phyloP scores from a whole-genome alignment of 2,113 vertebrate species.

The Lepisosteus oculatus region DNA sequence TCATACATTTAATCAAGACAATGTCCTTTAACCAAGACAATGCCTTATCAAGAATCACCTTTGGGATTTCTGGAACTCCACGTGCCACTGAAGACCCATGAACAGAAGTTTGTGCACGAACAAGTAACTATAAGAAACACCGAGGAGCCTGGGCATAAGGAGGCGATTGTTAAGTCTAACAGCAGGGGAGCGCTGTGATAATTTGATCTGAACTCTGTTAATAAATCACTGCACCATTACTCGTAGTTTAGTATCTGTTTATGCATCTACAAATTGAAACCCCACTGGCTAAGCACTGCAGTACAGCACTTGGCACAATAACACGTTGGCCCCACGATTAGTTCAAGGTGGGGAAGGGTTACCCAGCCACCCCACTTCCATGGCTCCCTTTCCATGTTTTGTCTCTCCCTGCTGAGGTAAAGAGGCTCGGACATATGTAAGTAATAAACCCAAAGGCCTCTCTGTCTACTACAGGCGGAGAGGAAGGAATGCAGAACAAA shows the following conservation, averaged over 20 bases:
- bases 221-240: conserved; percentile 93
- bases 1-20: conserved; percentile 58
- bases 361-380: conserved; percentile 78
- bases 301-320: conserved; percentile 70
- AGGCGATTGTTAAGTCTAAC: conserved; percentile 84
- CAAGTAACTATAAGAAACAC: conserved; percentile 83
- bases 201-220: conserved; percentile 96
- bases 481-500: conserved; percentile 98
- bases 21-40: neutral
- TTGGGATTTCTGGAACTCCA: too few relatives aligned
- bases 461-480: conserved; percentile 85
- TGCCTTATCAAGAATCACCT: too few relatives aligned
- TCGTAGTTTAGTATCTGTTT: conserved; percentile 99
- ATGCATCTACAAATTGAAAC: conserved; percentile 99
- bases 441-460: conserved; percentile 93
- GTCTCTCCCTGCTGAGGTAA: conserved; percentile 93
- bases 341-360: conserved; percentile 98
- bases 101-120: conserved; percentile 81
- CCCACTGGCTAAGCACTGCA: conserved; percentile 82
- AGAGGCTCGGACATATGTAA: conserved; percentile 97
- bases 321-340: conserved; percentile 86
- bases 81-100: conserved; percentile 57
- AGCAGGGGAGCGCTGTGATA: conserved; percentile 90
- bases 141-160: conserved; percentile 67
- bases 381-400: conserved; percentile 84